Base-by-base conservation (phyloP, 2,888 invertebrate genomes). In the Atrina japonica region DNA sequence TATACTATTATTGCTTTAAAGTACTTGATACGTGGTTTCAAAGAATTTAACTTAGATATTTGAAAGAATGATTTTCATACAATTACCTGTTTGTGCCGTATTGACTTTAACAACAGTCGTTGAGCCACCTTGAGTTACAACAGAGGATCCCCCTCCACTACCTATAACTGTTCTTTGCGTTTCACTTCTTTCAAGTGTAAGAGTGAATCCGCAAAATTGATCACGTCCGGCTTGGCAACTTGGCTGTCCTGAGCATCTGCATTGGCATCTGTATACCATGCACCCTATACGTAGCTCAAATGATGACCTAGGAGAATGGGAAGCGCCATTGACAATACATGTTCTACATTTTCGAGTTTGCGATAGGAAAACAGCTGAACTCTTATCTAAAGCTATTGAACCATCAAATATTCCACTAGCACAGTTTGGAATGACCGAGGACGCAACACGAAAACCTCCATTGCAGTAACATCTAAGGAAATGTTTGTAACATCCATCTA, bases 401-500 rank as follows among this genome's bases (percentile, higher is more conserved):
- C 64, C 64, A 3, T 52, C 52, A 18, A 53, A n/a, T 25, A 64
- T 53, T 50, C 41, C 25, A n/a, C 29, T 43, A 14, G 58, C 43
- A 23, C 71, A 72, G 3, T 61, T 49, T 21, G 29, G 50, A n/a
- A 67, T 58, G 16, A 72, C 50, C 21, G 66, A 49, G 11, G 63
- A 63, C 45, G 66, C 63, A n/a, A 64, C 59, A 52, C 71, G 69
- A 49, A 76, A 80, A 3, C 80, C 77, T 0, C 78, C 80, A 55
- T 78, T 78, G 58, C 82, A 82, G 52, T 66, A 74, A 52, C 82
- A 82, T 43, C 73, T 55, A 40, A 78, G 23, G 3, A 66, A 66
- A 35, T 72, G 71, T 23, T 49, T 60, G 45, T 59, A 41, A 27
- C 82, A 82, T 1, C 76, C 76, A 45, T 76, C 76, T n/a, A 65